Base-by-base conservation (phyloP, 2,888 invertebrate genomes). In the Meghimatium bilineatum region DNA sequence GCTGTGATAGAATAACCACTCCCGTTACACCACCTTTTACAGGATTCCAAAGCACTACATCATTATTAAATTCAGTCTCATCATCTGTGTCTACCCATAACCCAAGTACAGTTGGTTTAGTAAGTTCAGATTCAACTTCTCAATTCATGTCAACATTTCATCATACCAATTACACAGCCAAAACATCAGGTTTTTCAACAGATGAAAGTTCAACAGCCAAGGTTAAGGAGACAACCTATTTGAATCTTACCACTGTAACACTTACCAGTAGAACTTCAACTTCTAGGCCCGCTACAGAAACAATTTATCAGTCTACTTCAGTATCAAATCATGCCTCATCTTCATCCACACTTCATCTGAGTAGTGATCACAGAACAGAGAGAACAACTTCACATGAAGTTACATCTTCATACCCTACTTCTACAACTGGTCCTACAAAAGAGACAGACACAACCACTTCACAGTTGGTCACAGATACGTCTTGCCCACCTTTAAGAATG, bases 11-110 rank as follows among this genome's bases (percentile, higher is more conserved):
- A 38, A 44, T 17, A 63, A 44, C 34, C 36, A 84, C 88, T 0
- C 88, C 88, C 8, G 85, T 86, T 5, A 88, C 89, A 36, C 69
- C 86, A 20, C 83, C 88, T 32, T 84, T 86, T 0, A 72, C 85
- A 69, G 87, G 87, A 2, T 66, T 83, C 56, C 77, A 85, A 52
- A 87, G 87, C 77, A 86, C 86, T 63, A 85, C 84, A 38, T 63
- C 85, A 36, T 86, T 87, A 85, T 74, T 83, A n/a, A 17, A n/a
- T 20, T 32, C 72, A 72, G 72, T 36, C 23, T 36, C 72, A 44
- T 44, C 74, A n/a, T 29, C 76, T 76, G 32, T 26, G 17, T 72
- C 38, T 14, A 44, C 44, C 3, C 38, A 38, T 8, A 72, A n/a
- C 72, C n/a, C 72, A 72, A 72, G 8, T n/a, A 38, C 72, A 29